Base-by-base conservation (phyloP, 2,797 vertebrate genomes). In the Coendou prehensilis region DNA sequence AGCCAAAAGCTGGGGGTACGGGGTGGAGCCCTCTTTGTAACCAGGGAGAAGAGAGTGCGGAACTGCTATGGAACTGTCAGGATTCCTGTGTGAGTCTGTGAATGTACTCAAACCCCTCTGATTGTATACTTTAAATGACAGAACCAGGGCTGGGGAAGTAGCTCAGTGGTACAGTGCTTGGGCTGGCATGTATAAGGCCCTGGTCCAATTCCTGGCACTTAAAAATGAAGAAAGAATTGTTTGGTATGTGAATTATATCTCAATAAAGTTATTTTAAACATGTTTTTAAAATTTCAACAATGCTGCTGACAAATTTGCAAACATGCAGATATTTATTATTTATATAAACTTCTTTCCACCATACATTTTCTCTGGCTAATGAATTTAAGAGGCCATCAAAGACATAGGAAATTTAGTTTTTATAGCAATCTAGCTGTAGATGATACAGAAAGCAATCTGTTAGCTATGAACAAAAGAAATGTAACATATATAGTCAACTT, bases 401-500 rank as follows among this genome's bases (percentile, higher is more conserved):
- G 26, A 96, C 7, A 57, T 23, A 93, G 63, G 18, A 94, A 59
- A 88, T 71, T 91, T 8, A 80, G 64, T 57, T 94, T 89, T 89
- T 73, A 50, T 82, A 84, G 71, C 37, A 80, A 78, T 90, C 15
- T 73, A 92, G 56, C 59, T 95, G 28, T 59, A 82, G 23, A 63
- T 54, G 37, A 54, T 81, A 92, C 11, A 91, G 59, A 92, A 94
- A 87, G 30, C 45, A 88, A 88, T 61, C 75, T 56, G 76, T 67
- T 91, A 88, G 67, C 56, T 96, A 83, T 83, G 92, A 91, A 89
- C 1, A 94, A 84, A 37, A 79, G 14, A 87, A 86, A 52, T 33
- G 37, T 59, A 97, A 75, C 17, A 78, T 6, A 37, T 54, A 56
- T 6, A 79, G 28, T 41, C 37, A 88, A 71, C 75, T 93, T 92